phyloP scores from a whole-genome alignment of 2,113 vertebrate species.

The Dicaeum eximium region DNA sequence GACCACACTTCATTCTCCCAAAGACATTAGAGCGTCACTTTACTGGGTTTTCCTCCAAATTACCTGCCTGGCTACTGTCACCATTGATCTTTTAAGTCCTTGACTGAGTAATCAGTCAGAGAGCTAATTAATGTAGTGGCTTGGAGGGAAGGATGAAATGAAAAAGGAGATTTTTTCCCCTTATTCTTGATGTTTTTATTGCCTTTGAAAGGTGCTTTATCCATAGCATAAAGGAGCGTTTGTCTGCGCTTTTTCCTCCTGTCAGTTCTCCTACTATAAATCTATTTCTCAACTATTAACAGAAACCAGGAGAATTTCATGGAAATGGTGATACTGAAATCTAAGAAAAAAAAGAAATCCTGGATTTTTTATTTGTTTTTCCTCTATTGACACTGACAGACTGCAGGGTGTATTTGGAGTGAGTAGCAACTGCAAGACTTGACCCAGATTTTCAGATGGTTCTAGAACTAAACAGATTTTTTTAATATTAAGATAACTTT shows the following conservation, averaged over 20 bases:
- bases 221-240: neutral
- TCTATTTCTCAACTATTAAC: neutral
- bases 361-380: neutral
- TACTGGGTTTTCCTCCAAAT: conserved; percentile 11
- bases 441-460: neutral
- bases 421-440: neutral
- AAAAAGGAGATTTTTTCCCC: neutral
- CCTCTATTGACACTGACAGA: neutral
- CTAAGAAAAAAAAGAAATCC: neutral
- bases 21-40: conserved; percentile 9
- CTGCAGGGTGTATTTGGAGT: neutral
- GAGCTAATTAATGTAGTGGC: conserved; percentile 48
- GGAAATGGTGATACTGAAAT: neutral
- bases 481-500: neutral
- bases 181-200: conserved; percentile 22
- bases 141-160: conserved; percentile 16
- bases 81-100: conserved; percentile 47
- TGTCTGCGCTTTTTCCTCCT: neutral
- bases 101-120: conserved; percentile 53
- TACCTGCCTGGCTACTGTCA: conserved; percentile 53
- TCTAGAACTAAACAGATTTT: neutral
- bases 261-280: neutral
- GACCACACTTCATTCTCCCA: conserved; percentile 27
- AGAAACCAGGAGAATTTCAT: neutral
- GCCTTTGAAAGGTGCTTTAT: conserved; percentile 13